Conservation (phyloP, 2,888 invertebrate genomes). For the Caenorhabditis drosophilae region DNA sequence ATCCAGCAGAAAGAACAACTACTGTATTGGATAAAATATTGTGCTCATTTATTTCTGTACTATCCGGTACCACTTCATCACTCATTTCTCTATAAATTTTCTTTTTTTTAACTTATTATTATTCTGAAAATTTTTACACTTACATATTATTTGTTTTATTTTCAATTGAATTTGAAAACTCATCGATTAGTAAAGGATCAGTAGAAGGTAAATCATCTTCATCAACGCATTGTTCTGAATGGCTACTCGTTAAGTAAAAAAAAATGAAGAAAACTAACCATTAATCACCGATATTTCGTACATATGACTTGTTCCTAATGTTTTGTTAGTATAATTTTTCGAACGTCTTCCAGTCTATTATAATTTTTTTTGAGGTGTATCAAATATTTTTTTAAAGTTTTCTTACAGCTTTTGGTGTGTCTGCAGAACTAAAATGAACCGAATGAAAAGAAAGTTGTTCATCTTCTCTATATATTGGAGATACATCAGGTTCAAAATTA, state of each 20-base stretch:
- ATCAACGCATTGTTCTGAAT: not conserved
- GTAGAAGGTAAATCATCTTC: not conserved
- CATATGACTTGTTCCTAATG: constrained; percentile 3
- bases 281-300: too few species aligned
- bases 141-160: too few species aligned
- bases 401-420: constrained; percentile 20
- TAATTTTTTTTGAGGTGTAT: too few species aligned
- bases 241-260: too few species aligned
- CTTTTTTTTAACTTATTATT: not conserved
- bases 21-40: constrained; percentile 7
- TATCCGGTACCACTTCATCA: constrained; percentile 26
- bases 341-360: not conserved
- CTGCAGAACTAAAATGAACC: constrained; percentile 29
- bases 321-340: not conserved
- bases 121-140: not conserved
- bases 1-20: constrained; percentile 30
- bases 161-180: not conserved
- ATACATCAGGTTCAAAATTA: constrained; percentile 32
- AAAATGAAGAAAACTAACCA: too few species aligned
- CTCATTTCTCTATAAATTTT: not conserved
- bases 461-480: constrained; percentile 26
- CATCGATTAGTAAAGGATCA: not conserved
- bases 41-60: constrained; percentile 2
- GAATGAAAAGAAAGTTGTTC: constrained; percentile 9
- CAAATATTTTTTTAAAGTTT: too few species aligned